Percentiles rank a stretch among this genome's conserved stretches.
Evolutionary conservation across 1,140 invertebrate species (phyloP).

Genomic region (Cotesia chilonis): DNA sequence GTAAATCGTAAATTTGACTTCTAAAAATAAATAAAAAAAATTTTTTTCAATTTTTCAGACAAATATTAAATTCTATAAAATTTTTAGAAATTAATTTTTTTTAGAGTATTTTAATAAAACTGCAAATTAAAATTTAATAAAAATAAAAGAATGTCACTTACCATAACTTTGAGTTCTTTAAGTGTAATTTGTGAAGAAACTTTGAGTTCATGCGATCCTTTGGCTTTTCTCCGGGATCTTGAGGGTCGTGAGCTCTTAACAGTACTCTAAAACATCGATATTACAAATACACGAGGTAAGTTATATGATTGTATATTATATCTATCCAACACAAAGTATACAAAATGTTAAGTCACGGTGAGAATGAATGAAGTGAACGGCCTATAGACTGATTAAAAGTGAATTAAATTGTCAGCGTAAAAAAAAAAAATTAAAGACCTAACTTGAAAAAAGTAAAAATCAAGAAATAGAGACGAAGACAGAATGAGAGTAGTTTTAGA

Average conservation of each 20-base stretch:
- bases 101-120: no score
- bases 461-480: conserved; percentile 13
- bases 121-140: not conserved
- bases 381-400: conserved; percentile 24
- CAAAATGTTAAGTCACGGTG: conserved; percentile 26
- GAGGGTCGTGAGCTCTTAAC: conserved; percentile 53
- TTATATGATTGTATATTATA: no score
- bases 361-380: conserved; percentile 22
- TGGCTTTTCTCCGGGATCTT: conserved; percentile 59
- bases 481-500: conserved; percentile 14
- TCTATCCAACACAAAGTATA: no score
- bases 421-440: not conserved
- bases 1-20: no score
- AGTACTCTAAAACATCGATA: conserved; percentile 45
- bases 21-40: no score
- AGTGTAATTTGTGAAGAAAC: conserved; percentile 61
- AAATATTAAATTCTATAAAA: no score
- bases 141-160: conserved; percentile 41
- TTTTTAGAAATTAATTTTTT: no score
- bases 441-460: conserved; percentile 6
- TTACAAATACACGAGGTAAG: not conserved
- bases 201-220: conserved; percentile 60
- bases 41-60: no score
- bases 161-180: conserved; percentile 63
- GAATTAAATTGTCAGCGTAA: conserved; percentile 19